Evolutionary conservation across 92 coral and sea anemone genomes (phyloP), one percentile per base, ranked within the genome.

Genomic region (Micromussa lordhowensis): DNA sequence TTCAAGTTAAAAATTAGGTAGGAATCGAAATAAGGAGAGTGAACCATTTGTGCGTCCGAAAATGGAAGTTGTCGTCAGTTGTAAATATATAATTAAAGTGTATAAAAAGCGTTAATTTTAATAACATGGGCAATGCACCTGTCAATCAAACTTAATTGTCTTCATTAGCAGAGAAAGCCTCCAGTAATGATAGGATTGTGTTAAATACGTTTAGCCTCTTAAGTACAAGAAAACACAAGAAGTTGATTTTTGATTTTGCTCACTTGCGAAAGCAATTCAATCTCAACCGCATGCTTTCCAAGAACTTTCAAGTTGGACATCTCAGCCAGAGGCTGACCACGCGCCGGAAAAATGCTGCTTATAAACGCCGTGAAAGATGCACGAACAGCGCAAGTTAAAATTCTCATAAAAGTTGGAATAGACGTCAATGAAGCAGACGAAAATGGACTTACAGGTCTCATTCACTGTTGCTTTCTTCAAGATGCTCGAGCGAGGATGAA

Each of bases 401-500:
- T 94, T 59, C 93, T 95, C 16, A 78, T 95, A 53, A 95, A 92
- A 78, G 94, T 95, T 3, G 98, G 98, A 58, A 87, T 95, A 16
- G 92, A 95, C 30, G 79, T 94, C 17, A 91, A 95, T 51, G 74
- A 87, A 34, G 58, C 77, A 24, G 98, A 95, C 86, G 90, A 94
- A 75, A 78, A 88, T 19, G 96, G 98, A 24, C 93, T 82, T 75
- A 95, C 98, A 3, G 98, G 95, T 1, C 94, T 95, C 12, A 88
- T 95, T 15, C 95, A 95, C 76, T 92, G 90, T 34, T 90, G 96
- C 75, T 95, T 95, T 82, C 82, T 95, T 68, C 88, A 85, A 75
- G 94, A 95, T 29, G 14, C 58, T 35, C 88, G 91, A 77, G 71
- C 78, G 30, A 79, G 95, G 77, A 75, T 91, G 91, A 88, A 86